Conservation (phyloP, 2,797 vertebrate species). For the Rhabdophis nuchalis region DNA sequence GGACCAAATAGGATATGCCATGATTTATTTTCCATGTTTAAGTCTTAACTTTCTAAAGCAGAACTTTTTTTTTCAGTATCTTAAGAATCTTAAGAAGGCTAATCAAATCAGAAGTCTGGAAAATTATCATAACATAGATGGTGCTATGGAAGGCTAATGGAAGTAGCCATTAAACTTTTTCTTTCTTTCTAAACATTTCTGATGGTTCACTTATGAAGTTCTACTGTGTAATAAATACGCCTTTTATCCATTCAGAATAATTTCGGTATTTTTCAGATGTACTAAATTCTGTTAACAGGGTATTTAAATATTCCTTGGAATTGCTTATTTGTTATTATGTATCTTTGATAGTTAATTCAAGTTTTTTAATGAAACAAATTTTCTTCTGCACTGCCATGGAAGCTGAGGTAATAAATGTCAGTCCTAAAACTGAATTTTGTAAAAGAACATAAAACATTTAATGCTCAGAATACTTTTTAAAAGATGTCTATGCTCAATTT, state of each 20-base stretch:
- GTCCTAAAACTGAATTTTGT: slow-evolving; percentile 86
- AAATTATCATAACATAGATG: slow-evolving; percentile 52
- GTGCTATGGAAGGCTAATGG: slow-evolving; percentile 42
- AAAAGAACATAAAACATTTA: slow-evolving; percentile 66
- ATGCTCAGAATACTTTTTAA: slow-evolving; percentile 47
- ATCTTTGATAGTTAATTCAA: slow-evolving; percentile 76
- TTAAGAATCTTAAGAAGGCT: slow-evolving; percentile 63
- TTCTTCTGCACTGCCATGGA: slow-evolving; percentile 88
- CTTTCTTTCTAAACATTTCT: slow-evolving; percentile 55
- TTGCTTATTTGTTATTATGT: slow-evolving; percentile 76
- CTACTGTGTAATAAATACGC: slow-evolving; percentile 63
- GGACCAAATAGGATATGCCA: slow-evolving; percentile 76
- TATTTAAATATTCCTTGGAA: slow-evolving; percentile 70
- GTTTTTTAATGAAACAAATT: slow-evolving; percentile 79
- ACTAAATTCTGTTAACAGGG: slow-evolving; percentile 54
- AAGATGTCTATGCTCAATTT: neutral
- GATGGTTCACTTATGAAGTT: slow-evolving; percentile 68
- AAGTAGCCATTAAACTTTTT: slow-evolving; percentile 69
- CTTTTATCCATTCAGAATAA: slow-evolving; percentile 64
- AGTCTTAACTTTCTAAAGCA: slow-evolving; percentile 66
- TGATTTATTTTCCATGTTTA: slow-evolving; percentile 64
- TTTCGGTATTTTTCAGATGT: slow-evolving; percentile 61
- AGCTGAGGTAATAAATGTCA: slow-evolving; percentile 95
- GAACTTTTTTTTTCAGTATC: slow-evolving; percentile 66
- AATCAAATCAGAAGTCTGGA: slow-evolving; percentile 60